Evolutionary conservation across 2,888 invertebrate genomes (phyloP).

Genomic region (Pterobdella sp.): DNA sequence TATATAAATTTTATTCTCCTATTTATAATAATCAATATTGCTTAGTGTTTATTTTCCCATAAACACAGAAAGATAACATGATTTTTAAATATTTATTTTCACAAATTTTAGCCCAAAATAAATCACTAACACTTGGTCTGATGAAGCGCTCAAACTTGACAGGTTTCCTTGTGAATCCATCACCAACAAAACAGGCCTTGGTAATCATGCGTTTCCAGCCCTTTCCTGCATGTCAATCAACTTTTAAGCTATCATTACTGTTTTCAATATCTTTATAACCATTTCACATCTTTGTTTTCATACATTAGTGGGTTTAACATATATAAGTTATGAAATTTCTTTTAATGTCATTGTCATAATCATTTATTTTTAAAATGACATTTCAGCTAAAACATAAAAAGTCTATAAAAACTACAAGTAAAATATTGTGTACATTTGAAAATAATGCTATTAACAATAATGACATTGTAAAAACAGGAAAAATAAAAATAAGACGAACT

Average conservation of each 20-base stretch:
- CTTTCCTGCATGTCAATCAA: slow-evolving; percentile 56
- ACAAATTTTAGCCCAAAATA: neutral
- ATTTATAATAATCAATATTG: neutral
- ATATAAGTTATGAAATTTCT: no score
- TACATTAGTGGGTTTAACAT: no score
- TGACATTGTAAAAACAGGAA: no score
- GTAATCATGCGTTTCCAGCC: slow-evolving; percentile 99
- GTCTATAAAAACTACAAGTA: slow-evolving; percentile 3
- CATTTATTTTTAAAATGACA: no score
- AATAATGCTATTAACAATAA: no score
- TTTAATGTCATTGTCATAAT: no score
- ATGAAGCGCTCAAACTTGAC: slow-evolving; percentile 98
- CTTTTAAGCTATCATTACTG: neutral
- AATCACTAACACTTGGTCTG: slow-evolving; percentile 70
- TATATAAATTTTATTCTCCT: neutral
- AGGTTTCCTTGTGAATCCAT: slow-evolving; percentile 95
- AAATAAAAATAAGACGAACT: slow-evolving; percentile 51
- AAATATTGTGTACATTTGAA: no score
- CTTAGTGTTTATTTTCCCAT: no score
- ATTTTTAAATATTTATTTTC: no score
- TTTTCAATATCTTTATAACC: neutral
- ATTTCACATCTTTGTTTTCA: no score
- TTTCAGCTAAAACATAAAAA: no score
- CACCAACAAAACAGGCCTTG: slow-evolving; percentile 93
- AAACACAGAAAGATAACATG: no score